Percentiles rank a stretch among this genome's conserved stretches.
Evolutionary conservation across 2,113 vertebrate genomes (phyloP).

Genomic region (Progne subis): DNA sequence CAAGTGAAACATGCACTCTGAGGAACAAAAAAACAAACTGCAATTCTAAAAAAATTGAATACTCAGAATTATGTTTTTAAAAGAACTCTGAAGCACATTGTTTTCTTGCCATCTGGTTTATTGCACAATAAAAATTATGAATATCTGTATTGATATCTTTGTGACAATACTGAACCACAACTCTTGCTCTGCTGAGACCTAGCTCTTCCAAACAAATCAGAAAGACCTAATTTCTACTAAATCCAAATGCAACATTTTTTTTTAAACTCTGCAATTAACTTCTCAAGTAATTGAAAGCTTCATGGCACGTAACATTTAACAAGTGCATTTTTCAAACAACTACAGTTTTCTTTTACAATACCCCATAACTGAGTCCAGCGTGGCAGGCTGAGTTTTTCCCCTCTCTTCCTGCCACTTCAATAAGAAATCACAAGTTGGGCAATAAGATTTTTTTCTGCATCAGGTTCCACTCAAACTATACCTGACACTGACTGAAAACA

Average conservation of each 20-base stretch:
- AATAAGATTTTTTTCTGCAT: not conserved
- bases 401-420: not conserved
- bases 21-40: slow-evolving; percentile 34
- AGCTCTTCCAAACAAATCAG: not conserved
- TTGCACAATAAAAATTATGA: slow-evolving; percentile 47
- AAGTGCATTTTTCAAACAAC: not conserved
- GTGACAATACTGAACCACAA: slow-evolving; percentile 35
- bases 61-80: slow-evolving; percentile 32
- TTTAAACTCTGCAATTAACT: not conserved
- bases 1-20: slow-evolving; percentile 24
- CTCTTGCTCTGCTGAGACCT: not conserved
- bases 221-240: slow-evolving; percentile 16
- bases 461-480: not conserved
- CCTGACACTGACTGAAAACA: not conserved
- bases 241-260: not conserved
- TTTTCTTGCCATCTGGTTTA: slow-evolving; percentile 63
- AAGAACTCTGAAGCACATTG: slow-evolving; percentile 49
- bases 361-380: not conserved
- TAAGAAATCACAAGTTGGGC: not conserved
- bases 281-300: not conserved
- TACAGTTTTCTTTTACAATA: not conserved
- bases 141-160: slow-evolving; percentile 14
- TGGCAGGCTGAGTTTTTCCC: not conserved
- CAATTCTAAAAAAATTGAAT: slow-evolving; percentile 45
- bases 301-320: not conserved